Evolutionary conservation across 2,113 vertebrate genomes (phyloP), one percentile per base, ranked within the genome.

Genomic region (Ammodytes marinus): DNA sequence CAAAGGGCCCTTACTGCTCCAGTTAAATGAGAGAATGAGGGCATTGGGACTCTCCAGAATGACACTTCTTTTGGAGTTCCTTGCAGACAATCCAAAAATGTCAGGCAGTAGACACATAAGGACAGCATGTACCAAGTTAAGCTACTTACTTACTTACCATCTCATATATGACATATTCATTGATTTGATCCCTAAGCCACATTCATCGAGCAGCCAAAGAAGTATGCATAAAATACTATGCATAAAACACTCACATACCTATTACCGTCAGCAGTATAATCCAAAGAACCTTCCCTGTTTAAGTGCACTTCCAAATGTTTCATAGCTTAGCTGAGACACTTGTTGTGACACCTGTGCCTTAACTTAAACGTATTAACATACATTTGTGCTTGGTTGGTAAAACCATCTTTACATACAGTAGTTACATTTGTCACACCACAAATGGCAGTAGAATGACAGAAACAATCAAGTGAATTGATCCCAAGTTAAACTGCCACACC

Each of bases 1-100:
- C 76, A 83, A 89, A 86, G 65, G 45, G 68, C 39, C 37, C 77
- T 80, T 76, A 74, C 70, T 65, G 61, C 54, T 73, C 61, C 53
- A 75, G 58, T 64, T 77, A 61, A 82, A 80, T 17, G 47, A 65
- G 35, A 65, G 45, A 88, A 81, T 57, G 37, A 83, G 79, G 76
- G 60, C 53, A 58, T 19, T 61, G 43, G 53, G 67, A 75, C 59
- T 64, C n/a, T 49, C 57, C n/a, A 47, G 10, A 72, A 52, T 54
- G 52, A 65, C 40, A 55, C 7, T 6, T 77, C 74, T 76, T 69
- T 57, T 39, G 47, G 43, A 84, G n/a, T 63, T 40, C 27, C 19
- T 14, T 45, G 6, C 54, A 79, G 52, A 70, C 10, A 66, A 53
- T 63, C 0, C 3, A 27, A 19, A 52, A 42, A 43, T 19, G 17